A percentile compares a stretch with the other conserved stretches of the same genome.
These are phyloP conservation scores for Drosophila varians DNA, from an alignment of 1,140 invertebrate genomes.

Conservation along the genomic window DNA sequence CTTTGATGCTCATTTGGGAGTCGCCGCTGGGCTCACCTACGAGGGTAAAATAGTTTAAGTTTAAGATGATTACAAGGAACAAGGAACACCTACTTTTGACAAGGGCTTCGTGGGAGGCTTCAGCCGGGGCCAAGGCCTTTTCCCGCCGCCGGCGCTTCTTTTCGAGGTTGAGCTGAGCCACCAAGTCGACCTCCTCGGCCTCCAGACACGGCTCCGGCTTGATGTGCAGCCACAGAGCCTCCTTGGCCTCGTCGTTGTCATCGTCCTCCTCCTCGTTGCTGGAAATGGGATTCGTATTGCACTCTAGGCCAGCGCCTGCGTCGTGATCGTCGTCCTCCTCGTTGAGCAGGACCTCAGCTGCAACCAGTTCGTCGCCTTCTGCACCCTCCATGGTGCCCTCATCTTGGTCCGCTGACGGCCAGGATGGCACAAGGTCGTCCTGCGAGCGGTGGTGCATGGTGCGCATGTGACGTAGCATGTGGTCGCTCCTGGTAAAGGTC, in stretches of 20 bases:
- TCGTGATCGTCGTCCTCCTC: conserved; percentile 33
- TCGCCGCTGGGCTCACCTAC: conserved; percentile 12
- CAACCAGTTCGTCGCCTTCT: conserved; percentile 47
- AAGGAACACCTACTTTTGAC: conserved; percentile 38
- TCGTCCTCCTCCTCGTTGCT: conserved; percentile 71
- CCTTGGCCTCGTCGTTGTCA: conserved; percentile 46
- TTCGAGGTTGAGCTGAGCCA: conserved; percentile 17
- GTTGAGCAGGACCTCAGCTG: conserved; percentile 58
- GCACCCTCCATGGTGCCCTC: conserved; percentile 47
- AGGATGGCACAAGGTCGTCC: conserved; percentile 1
- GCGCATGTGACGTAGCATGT: conserved; percentile 66
- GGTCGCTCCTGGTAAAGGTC: conserved; percentile 64
- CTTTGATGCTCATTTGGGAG: conserved; percentile 49
- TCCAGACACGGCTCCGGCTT: conserved; percentile 57
- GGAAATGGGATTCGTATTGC: conserved; percentile 74
- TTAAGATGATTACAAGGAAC: too few relatives aligned
- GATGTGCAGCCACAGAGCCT: conserved; percentile 63
- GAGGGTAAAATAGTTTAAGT: neutral
- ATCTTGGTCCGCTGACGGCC: conserved; percentile 32
- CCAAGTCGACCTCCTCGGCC: conserved; percentile 11
- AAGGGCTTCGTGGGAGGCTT: conserved; percentile 4
- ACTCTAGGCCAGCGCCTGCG: conserved; percentile 12
- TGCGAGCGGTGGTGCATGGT: conserved; percentile 49
- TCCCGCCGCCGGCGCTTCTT: conserved; percentile 34
- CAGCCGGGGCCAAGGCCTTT: conserved; percentile 9